Percentiles rank a stretch among this genome's conserved stretches.
These are phyloP conservation scores for Taenioides sp. DNA, from an alignment of 2,797 vertebrate species.

Conservation along the genomic window DNA sequence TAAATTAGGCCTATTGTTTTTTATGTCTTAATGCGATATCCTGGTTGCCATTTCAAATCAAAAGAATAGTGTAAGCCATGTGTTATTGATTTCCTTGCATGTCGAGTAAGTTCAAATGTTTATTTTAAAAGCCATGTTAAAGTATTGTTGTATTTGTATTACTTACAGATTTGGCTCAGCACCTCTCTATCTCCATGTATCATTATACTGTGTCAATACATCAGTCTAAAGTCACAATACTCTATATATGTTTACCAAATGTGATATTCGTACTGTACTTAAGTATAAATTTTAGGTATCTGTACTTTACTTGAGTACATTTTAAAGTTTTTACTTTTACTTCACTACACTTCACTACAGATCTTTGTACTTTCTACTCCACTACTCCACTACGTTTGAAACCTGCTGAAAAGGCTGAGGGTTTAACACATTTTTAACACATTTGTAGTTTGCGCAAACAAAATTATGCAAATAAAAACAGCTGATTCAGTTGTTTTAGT, in stretches of 20 bases:
- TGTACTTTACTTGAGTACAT: no score
- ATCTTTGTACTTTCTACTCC: no score
- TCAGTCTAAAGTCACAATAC: not conserved
- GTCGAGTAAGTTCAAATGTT: slow-evolving; percentile 56
- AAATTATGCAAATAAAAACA: no score
- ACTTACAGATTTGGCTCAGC: slow-evolving; percentile 50
- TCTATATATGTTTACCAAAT: not conserved
- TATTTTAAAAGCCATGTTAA: slow-evolving; percentile 71
- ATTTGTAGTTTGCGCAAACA: no score
- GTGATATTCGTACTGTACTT: no score
- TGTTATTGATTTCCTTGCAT: slow-evolving; percentile 62
- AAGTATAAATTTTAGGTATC: no score
- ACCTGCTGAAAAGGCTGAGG: no score
- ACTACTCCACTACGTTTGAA: no score
- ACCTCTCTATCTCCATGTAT: slow-evolving; percentile 47
- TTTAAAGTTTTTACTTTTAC: no score
- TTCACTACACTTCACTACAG: no score
- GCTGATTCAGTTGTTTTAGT: no score
- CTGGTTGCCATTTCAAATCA: slow-evolving; percentile 47
- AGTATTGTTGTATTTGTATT: slow-evolving; percentile 74
- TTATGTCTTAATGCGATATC: slow-evolving; percentile 39
- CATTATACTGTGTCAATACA: slow-evolving; percentile 44
- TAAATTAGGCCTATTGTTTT: slow-evolving; percentile 19
- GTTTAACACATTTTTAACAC: no score
- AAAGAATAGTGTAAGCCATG: slow-evolving; percentile 49